These are phyloP conservation scores for Formica aserva DNA, from an alignment of 2,888 invertebrate species.

Conservation along the genomic window DNA sequence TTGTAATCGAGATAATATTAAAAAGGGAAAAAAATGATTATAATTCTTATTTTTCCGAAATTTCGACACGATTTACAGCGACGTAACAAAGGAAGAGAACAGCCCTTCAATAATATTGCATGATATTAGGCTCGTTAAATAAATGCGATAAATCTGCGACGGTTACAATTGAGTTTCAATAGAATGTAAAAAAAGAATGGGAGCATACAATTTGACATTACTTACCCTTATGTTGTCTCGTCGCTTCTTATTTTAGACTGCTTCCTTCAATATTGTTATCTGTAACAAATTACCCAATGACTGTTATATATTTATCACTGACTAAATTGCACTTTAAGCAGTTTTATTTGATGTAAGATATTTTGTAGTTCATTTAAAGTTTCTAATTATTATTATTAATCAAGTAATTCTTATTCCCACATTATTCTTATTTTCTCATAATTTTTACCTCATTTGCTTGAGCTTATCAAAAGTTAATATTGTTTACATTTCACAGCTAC, in stretches of 20 bases:
- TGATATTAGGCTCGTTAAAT: constrained; percentile 80
- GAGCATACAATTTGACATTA: constrained; percentile 23
- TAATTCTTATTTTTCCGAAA: constrained; percentile 55
- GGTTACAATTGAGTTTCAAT: constrained; percentile 79
- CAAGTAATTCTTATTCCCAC: not conserved
- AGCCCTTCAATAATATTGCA: constrained; percentile 69
- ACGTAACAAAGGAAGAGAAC: constrained; percentile 53
- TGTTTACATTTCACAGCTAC: not conserved
- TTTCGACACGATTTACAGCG: constrained; percentile 67
- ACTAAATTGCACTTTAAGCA: not conserved
- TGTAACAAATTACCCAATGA: constrained; percentile 74
- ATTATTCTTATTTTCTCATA: not conserved
- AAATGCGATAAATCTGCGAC: constrained; percentile 83
- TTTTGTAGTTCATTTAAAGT: not conserved
- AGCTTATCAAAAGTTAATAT: not conserved
- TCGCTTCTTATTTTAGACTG: constrained; percentile 56
- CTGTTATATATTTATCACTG: constrained; percentile 11
- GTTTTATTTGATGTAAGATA: not conserved
- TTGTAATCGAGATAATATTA: not conserved
- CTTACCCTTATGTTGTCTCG: constrained; percentile 33
- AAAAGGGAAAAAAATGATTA: constrained; percentile 55
- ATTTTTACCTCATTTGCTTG: not conserved
- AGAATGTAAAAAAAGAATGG: constrained; percentile 80
- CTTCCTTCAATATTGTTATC: constrained; percentile 74
- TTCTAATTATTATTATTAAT: constrained; percentile 3